Conservation (phyloP, 2,113 vertebrate genomes). For the Echinops telfairi region DNA sequence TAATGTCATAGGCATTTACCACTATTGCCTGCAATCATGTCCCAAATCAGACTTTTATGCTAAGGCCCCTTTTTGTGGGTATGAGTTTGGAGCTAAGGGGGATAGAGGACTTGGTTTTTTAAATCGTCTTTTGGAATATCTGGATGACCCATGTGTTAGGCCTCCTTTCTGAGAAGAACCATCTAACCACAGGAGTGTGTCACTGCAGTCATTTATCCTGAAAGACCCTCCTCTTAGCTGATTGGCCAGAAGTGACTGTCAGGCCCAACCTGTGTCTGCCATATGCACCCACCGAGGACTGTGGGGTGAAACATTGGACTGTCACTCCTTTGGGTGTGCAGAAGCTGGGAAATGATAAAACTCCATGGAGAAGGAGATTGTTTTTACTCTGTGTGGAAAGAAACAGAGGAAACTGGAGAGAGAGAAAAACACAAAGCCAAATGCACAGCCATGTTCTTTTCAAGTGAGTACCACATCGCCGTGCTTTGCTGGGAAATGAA, state of each 20-base stretch:
- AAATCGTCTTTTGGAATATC: neutral
- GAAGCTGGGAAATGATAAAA: neutral
- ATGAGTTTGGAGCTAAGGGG: neutral
- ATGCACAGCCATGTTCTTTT: neutral
- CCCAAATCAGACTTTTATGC: neutral
- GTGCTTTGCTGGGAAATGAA: neutral
- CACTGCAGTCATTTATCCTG: neutral
- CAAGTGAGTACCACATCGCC: neutral
- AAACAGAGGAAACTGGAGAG: neutral
- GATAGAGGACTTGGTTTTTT: neutral
- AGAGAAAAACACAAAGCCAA: neutral
- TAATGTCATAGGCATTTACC: neutral
- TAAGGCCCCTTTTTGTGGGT: neutral
- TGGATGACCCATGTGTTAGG: neutral
- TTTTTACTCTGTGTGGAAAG: neutral
- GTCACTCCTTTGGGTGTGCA: neutral
- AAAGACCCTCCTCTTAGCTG: neutral
- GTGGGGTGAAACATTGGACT: neutral
- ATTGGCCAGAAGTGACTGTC: accelerated
- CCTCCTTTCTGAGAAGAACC: neutral
- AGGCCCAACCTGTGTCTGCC: neutral
- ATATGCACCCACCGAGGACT: neutral
- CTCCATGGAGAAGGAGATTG: too few relatives aligned
- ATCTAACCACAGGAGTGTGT: neutral
- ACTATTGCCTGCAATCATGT: neutral